Evolutionary conservation across 2,113 vertebrate species (phyloP).

Genomic region (Lamprotornis superbus): DNA sequence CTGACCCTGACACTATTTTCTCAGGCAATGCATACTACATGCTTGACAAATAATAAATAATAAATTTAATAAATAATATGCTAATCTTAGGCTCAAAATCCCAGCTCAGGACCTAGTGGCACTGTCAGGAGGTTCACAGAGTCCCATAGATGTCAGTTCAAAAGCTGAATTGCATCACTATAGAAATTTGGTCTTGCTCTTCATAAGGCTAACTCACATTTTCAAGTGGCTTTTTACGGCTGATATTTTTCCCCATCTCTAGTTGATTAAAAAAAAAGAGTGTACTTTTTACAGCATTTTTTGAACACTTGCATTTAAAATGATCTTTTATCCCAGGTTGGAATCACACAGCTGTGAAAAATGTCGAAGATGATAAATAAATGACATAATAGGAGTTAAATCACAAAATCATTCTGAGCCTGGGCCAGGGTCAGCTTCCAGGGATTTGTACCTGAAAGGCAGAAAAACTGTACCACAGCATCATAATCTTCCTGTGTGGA

Average conservation of each 20-base stretch:
- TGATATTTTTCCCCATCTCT: background rate
- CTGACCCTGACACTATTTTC: background rate
- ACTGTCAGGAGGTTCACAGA: background rate
- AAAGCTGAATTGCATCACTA: background rate
- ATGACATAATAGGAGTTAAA: background rate
- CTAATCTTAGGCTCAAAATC: background rate
- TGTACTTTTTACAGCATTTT: background rate
- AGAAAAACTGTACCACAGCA: background rate
- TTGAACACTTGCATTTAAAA: background rate
- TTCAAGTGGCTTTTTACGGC: background rate
- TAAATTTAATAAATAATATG: background rate
- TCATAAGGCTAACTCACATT: background rate
- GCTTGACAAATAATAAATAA: background rate
- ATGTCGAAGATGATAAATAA: background rate
- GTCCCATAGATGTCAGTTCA: background rate
- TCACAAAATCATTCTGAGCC: background rate
- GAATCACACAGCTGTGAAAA: background rate
- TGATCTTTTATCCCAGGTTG: accelerated
- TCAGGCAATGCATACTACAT: accelerated
- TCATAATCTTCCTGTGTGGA: background rate
- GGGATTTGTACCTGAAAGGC: background rate
- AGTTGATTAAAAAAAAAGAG: background rate
- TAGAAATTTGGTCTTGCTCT: background rate
- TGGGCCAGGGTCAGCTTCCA: background rate
- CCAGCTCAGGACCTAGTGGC: background rate